Conservation (phyloP, 2,888 invertebrate genomes). For the Polia nebulosa region DNA sequence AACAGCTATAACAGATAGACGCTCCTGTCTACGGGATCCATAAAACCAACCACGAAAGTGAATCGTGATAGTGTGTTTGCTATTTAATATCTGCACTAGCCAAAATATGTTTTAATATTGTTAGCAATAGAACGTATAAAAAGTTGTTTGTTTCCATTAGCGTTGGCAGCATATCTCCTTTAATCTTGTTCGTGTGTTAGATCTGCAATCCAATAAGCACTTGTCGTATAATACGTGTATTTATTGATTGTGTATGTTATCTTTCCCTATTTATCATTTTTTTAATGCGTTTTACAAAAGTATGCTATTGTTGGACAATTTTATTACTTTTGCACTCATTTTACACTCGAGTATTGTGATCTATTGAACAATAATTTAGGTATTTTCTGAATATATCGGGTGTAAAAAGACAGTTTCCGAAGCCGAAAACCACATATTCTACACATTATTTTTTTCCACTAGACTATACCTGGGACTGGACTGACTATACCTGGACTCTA, state of each 20-base stretch:
- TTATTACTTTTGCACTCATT: neutral
- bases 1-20: too few species aligned
- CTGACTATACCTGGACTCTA: too few species aligned
- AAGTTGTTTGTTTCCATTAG: conserved; percentile 28
- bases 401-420: too few species aligned
- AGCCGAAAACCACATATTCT: too few species aligned
- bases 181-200: conserved; percentile 27
- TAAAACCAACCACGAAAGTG: neutral
- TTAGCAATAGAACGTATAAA: neutral
- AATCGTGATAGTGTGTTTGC: neutral
- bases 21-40: too few species aligned
- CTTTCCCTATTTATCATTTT: neutral
- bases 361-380: neutral
- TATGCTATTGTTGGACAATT: neutral
- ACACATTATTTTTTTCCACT: too few species aligned
- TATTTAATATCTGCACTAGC: neutral
- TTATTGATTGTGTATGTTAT: conserved; percentile 5
- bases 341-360: neutral
- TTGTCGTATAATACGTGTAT: neutral
- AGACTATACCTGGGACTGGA: too few species aligned
- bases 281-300: neutral
- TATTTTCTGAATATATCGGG: too few species aligned
- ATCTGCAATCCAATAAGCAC: conserved; percentile 6
- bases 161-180: conserved; percentile 18
- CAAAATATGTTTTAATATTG: conserved; percentile 14